Percentiles rank a stretch among this genome's conserved stretches.
Conservation (phyloP, 92 coral and sea anemone species). For the Blastomussa wellsi region DNA sequence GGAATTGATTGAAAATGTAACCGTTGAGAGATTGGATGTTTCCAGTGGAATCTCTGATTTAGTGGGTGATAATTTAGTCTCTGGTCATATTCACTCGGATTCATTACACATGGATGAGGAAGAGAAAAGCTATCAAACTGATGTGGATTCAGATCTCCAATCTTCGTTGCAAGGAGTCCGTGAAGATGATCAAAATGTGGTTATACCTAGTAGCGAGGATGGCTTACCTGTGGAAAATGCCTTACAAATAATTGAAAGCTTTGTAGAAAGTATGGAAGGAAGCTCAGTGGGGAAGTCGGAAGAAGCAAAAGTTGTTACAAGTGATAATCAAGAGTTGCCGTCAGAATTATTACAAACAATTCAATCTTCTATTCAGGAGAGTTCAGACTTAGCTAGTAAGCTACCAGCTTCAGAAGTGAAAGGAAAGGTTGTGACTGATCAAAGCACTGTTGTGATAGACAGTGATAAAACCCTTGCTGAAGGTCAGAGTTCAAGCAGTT, state of each 20-base stretch:
- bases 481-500: not conserved
- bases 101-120: constrained; percentile 9
- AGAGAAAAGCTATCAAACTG: not conserved
- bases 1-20: constrained; percentile 32
- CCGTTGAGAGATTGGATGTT: constrained; percentile 42
- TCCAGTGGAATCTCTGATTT: constrained; percentile 25
- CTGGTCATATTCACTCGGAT: constrained; percentile 2
- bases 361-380: constrained; percentile 3
- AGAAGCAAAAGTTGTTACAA: not conserved
- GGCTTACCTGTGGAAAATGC: constrained; percentile 39
- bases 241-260: constrained; percentile 35
- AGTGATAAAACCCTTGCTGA: not conserved
- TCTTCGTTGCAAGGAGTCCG: constrained; percentile 6
- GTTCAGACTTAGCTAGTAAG: not conserved
- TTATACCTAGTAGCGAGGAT: not conserved
- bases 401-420: not conserved
- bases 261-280: constrained; percentile 49
- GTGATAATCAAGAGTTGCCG: constrained; percentile 1
- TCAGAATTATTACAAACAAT: not conserved
- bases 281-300: not conserved
- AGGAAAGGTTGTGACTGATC: constrained; percentile 2
- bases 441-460: not conserved
- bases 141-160: constrained; percentile 10
- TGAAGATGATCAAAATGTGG: constrained; percentile 12
- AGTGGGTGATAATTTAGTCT: not conserved